A percentile compares a stretch with the other conserved stretches of the same genome.
These are phyloP conservation scores for Microctenopoma steveboyesi DNA, from an alignment of 2,797 vertebrate species.

Conservation along the genomic window DNA sequence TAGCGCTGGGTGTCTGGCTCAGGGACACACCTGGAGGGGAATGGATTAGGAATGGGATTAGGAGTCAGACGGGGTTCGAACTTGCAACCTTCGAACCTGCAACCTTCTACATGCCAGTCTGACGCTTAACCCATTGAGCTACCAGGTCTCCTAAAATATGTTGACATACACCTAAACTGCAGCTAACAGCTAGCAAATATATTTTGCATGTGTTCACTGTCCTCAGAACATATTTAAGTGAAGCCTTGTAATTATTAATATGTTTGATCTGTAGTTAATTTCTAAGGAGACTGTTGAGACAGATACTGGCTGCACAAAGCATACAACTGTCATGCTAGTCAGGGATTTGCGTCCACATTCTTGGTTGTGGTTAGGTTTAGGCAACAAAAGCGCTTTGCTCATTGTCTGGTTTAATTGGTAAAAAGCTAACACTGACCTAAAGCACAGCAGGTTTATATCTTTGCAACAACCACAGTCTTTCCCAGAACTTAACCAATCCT, in stretches of 20 bases:
- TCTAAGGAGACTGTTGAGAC: background rate
- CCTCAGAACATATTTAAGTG: background rate
- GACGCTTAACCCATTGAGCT: no score
- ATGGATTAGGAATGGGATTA: no score
- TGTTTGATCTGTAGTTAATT: background rate
- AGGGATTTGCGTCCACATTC: background rate
- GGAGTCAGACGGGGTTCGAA: no score
- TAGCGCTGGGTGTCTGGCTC: no score
- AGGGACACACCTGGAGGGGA: no score
- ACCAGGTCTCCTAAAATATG: background rate
- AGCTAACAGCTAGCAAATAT: background rate
- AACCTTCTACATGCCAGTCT: no score
- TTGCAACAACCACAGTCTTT: background rate
- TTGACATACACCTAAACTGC: background rate
- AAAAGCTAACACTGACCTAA: background rate
- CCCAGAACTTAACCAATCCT: background rate
- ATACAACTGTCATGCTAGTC: background rate
- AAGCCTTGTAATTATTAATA: background rate
- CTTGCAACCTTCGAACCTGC: no score
- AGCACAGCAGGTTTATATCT: background rate
- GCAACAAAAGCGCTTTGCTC: background rate
- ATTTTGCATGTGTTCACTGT: background rate
- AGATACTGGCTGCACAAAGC: background rate
- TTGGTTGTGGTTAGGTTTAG: background rate
- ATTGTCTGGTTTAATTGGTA: background rate